Evolutionary conservation across 2,888 invertebrate genomes (phyloP).

Genomic region (Melieria omissa): DNA sequence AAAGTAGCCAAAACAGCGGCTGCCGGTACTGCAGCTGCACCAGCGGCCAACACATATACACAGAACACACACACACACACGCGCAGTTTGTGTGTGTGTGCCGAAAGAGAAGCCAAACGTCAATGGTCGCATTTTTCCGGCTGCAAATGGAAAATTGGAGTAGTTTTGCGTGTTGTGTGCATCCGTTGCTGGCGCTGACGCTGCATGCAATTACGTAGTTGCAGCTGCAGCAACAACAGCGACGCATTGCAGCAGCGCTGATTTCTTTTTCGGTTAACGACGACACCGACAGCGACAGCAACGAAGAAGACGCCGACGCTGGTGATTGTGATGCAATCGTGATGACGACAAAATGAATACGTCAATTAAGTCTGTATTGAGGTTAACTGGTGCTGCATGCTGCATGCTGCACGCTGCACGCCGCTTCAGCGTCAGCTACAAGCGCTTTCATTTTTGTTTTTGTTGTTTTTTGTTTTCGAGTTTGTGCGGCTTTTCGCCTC

Average conservation of each 20-base stretch:
- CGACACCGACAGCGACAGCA: slow-evolving; percentile 14
- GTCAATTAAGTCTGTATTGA: slow-evolving; percentile 42
- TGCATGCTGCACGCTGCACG: too few species aligned
- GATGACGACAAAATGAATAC: slow-evolving; percentile 47
- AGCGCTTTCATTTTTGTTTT: background rate
- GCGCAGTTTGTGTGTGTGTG: background rate
- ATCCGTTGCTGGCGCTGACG: slow-evolving; percentile 16
- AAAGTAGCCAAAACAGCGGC: background rate
- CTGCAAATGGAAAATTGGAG: slow-evolving; percentile 46
- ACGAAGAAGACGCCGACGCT: slow-evolving; percentile 34
- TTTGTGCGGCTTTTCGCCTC: background rate
- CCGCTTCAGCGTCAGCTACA: background rate
- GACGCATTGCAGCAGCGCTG: background rate
- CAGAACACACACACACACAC: background rate
- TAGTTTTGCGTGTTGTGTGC: slow-evolving; percentile 29
- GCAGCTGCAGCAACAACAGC: slow-evolving; percentile 17
- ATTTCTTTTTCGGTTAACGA: background rate
- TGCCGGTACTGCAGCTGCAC: background rate
- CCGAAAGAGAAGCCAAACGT: slow-evolving; percentile 38
- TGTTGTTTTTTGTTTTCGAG: background rate
- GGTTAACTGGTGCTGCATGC: slow-evolving; percentile 36
- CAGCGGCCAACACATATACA: background rate
- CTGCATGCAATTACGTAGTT: slow-evolving; percentile 1
- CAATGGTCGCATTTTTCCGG: slow-evolving; percentile 42
- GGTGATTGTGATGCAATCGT: slow-evolving; percentile 50